A percentile compares a stretch with the other conserved stretches of the same genome.
Conservation (phyloP, 2,797 vertebrate species). For the Pangasius krempfi region DNA sequence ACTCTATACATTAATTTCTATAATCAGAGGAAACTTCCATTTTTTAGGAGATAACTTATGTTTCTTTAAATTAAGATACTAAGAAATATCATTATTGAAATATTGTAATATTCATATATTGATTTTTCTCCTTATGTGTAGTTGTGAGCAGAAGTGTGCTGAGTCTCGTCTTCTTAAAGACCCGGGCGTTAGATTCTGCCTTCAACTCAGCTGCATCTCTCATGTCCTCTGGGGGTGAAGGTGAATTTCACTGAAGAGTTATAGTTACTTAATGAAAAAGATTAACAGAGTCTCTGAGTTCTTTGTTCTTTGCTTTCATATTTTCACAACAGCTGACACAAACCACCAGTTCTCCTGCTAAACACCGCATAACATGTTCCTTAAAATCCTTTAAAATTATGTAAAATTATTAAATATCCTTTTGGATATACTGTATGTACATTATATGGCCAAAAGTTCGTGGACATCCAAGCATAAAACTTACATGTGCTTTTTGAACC, state of each 20-base stretch:
- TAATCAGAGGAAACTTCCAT: background rate
- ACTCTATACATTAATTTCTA: background rate
- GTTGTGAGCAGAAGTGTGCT: slow-evolving; percentile 67
- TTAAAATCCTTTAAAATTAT: background rate
- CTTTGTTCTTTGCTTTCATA: no score
- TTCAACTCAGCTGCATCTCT: slow-evolving; percentile 65
- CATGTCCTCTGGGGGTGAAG: slow-evolving; percentile 69
- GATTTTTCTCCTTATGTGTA: slow-evolving; percentile 34
- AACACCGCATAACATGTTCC: background rate
- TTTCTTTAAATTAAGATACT: background rate
- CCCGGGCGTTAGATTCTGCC: slow-evolving; percentile 52
- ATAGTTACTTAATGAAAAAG: background rate
- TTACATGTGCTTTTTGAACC: background rate
- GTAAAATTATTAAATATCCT: background rate
- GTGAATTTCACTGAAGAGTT: slow-evolving; percentile 53
- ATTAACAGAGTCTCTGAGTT: background rate
- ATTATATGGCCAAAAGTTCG: background rate
- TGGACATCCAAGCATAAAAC: background rate
- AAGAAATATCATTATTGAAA: background rate
- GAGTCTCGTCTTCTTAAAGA: slow-evolving; percentile 71
- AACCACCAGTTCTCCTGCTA: background rate
- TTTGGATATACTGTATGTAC: background rate
- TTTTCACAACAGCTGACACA: background rate
- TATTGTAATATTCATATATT: background rate
- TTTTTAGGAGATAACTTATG: background rate